Conservation (phyloP, 37 sponge, comb jelly and placozoan species). For the Bolinopsis microptera region DNA sequence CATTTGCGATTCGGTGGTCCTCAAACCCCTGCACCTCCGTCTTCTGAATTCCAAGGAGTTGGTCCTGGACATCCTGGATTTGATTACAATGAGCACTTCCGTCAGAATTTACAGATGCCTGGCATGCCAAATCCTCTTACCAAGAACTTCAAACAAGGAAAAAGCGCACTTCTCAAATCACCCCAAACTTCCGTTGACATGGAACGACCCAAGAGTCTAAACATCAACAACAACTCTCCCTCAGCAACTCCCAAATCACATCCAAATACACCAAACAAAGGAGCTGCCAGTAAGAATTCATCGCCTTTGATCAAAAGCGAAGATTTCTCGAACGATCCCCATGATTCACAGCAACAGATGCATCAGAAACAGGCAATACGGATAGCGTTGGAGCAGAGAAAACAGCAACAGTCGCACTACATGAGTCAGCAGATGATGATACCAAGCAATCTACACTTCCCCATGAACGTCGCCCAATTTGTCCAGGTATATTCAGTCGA, state of each 20-base stretch:
- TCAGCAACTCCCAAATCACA: conserved; percentile 26
- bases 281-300: conserved; percentile 48
- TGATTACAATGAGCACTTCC: conserved; percentile 46
- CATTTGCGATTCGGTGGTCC: conserved; percentile 40
- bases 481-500: conserved; percentile 8
- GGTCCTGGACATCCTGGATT: conserved; percentile 28
- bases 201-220: conserved; percentile 50
- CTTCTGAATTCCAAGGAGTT: conserved; percentile 23
- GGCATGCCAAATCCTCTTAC: conserved; percentile 15
- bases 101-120: conserved; percentile 24
- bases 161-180: conserved; percentile 41
- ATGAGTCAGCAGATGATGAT: conserved; percentile 48
- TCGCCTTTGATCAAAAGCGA: conserved; percentile 23
- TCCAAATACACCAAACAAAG: conserved; percentile 48
- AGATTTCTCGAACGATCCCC: neutral
- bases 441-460: conserved; percentile 17
- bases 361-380: conserved; percentile 51
- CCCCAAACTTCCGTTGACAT: conserved; percentile 2
- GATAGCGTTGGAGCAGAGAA: conserved; percentile 42
- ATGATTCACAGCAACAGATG: conserved; percentile 39
- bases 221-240: conserved; percentile 18
- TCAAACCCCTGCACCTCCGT: neutral
- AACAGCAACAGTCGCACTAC: conserved; percentile 2
- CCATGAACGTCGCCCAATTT: conserved; percentile 25
- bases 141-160: conserved; percentile 63